Base-by-base conservation (phyloP, 2,113 vertebrate genomes). In the Daphoenositta chrysoptera region DNA sequence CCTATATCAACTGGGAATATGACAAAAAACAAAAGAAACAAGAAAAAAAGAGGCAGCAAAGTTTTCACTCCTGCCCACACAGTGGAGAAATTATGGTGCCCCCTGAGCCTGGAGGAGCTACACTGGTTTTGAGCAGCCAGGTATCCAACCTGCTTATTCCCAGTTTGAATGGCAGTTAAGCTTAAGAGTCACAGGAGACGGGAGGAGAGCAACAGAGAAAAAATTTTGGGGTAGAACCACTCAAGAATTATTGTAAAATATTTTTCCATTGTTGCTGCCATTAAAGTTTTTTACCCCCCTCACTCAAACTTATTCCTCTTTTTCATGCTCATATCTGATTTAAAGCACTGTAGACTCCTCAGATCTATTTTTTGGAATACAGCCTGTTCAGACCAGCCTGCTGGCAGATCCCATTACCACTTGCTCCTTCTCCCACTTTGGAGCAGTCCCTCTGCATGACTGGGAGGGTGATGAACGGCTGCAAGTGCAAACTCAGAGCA, bases 331-430 rank as follows among this genome's bases (percentile, higher is more conserved):
- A 83, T 26, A 24, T 91, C 80, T 88, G 53, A 72, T 76, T 75
- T 60, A 48, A 72, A 83, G 33, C 1, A 0, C 31, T 65, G 68
- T 69, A 42, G 37, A 21, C 30, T 50, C 5, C 70, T 71, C 18
- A 23, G 61, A 18, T 50, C 27, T 47, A 9, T n/a, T n/a, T 79
- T 79, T 63, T 85, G 84, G 57, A 61, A 8, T 11, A n/a, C n/a
- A 60, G 19, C 51, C 13, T 58, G 82, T 45, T 72, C 35, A 76
- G 87, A 82, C 61, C 64, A 71, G 78, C 37, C 90, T 68, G 51
- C 57, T 30, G 57, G 71, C 85, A 79, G 78, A 80, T 72, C 45
- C 78, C 48, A 57, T 94, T 83, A 92, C 63, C 75, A 60, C n/a
- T 37, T 54, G 6, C 57, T 75, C 61, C 47, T 57, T 53, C 31